Base-by-base conservation (phyloP, 2,888 invertebrate species). In the Penaeus monodon region DNA sequence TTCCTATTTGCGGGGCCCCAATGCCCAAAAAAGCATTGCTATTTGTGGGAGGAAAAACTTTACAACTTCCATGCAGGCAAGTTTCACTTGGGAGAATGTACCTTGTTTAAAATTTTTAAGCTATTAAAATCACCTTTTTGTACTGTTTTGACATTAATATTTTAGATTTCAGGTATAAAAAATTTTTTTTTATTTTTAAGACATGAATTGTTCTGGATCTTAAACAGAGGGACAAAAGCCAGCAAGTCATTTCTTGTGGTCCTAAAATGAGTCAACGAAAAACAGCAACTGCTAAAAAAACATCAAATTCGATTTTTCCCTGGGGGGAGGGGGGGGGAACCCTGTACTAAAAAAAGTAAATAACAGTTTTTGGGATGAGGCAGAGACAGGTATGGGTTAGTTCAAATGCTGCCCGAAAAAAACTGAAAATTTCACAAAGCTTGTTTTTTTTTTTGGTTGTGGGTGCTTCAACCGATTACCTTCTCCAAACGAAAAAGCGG, bases 401-500 rank as follows among this genome's bases (percentile, higher is more conserved):
- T 78, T 84, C 78, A 64, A 57, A 73, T 73, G 80, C 85, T 79
- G 78, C 79, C 78, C n/a, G 44, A 82, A 73, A 76, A 57, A 81
- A 84, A 83, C 80, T 81, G 64, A 86, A 87, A 89, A 84, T 87
- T 89, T 84, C 86, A 86, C 84, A 86, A 89, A 87, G 81, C 81
- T 79, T 84, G 73, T 80, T 29, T 78, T 84, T 76, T 82, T 79
- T 78, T 86, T 81, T 82, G 85, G 79, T n/a, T 82, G 88, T 65
- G 81, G 77, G 68, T 81, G 73, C 76, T 77, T 85, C 83, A 89
- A 86, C 89, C 77, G 80, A 86, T 89, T 89, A 89, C 89, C 89
- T 89, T 89, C 89, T 86, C 86, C 86, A 73, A 89, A 81, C 86
- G 89, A 89, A 81, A 86, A 86, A 27, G 86, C 84, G 44, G 89